Base-by-base conservation (phyloP, 1,140 invertebrate species). In the Drosophila burlai region DNA sequence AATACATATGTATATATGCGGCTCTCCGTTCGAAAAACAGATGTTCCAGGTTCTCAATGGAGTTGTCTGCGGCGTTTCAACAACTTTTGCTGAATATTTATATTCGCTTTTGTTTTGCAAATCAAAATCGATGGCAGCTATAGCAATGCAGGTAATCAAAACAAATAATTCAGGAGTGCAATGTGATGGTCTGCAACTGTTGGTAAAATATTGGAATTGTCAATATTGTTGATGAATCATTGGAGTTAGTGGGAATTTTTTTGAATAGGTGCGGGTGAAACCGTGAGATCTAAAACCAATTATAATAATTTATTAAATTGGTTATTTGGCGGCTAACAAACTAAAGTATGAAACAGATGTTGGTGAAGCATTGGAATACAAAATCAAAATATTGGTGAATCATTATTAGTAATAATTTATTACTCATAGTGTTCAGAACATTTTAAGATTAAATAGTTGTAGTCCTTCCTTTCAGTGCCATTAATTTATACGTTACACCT, bases 11-110 rank as follows among this genome's bases (percentile, higher is more conserved):
- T 60, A 76, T 80, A 50, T 57, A 63, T 54, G 61, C 26, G n/a
- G 4, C 45, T 15, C 3, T 13, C 45, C 45, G 45, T 68, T 57
- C 57, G 68, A 42, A 45, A 42, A 66, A 69, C 72, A 76, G 63
- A 63, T 68, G 77, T 77, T 65, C 40, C 18, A 2, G 24, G 29
- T 11, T 50, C 72, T 26, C 63, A 47, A 60, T 50, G 42, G 45
- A 62, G 47, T 43, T 79, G 78, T 80, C 69, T 73, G 63, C 68
- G 74, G 84, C 60, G 45, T 72, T 73, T 73, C 45, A 60, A 72
- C 66, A 72, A 59, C 83, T 80, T 46, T 67, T 83, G 61, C 31
- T 81, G 83, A 67, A 89, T 89, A 87, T 87, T 87, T 89, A 87
- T 89, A 72, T 59, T 60, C 45, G 49, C 47, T 68, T 72, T 65